Percentiles rank a stretch among this genome's conserved stretches.
phyloP scores from a whole-genome alignment of 2,888 invertebrate species.

The Tuta absoluta region DNA sequence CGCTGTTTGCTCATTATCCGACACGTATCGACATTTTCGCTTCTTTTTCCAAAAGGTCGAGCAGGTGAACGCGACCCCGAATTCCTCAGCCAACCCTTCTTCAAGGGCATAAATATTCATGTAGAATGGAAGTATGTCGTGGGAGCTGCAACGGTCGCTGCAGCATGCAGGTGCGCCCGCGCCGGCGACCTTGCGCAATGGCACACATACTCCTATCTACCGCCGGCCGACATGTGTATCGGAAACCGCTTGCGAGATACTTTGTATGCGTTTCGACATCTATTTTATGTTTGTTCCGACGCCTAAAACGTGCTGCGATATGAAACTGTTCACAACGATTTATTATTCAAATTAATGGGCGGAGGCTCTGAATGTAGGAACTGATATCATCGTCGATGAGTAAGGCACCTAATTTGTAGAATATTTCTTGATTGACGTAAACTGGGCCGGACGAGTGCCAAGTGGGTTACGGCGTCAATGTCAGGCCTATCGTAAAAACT shows the following conservation, averaged over 20 bases:
- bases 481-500: constrained; percentile 65
- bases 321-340: constrained; percentile 40
- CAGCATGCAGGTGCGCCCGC: constrained; percentile 61
- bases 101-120: constrained; percentile 56
- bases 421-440: constrained; percentile 67
- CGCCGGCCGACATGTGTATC: constrained; percentile 65
- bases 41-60: constrained; percentile 34
- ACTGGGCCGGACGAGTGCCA: constrained; percentile 61
- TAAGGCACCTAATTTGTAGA: constrained; percentile 47
- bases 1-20: constrained; percentile 37
- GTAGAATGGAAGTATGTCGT: constrained; percentile 50
- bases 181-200: constrained; percentile 75
- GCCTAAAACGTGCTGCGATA: constrained; percentile 52
- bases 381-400: constrained; percentile 57
- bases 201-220: constrained; percentile 63
- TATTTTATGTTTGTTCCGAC: constrained; percentile 48
- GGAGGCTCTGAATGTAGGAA: constrained; percentile 38
- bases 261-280: constrained; percentile 63
- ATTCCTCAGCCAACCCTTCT: constrained; percentile 56
- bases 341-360: constrained; percentile 42
- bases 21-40: constrained; percentile 15
- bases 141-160: constrained; percentile 69
- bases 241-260: constrained; percentile 71
- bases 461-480: constrained; percentile 76
- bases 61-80: constrained; percentile 50